Evolutionary conservation across 2,113 vertebrate species (phyloP).

Genomic region (Antechinus flavipes): DNA sequence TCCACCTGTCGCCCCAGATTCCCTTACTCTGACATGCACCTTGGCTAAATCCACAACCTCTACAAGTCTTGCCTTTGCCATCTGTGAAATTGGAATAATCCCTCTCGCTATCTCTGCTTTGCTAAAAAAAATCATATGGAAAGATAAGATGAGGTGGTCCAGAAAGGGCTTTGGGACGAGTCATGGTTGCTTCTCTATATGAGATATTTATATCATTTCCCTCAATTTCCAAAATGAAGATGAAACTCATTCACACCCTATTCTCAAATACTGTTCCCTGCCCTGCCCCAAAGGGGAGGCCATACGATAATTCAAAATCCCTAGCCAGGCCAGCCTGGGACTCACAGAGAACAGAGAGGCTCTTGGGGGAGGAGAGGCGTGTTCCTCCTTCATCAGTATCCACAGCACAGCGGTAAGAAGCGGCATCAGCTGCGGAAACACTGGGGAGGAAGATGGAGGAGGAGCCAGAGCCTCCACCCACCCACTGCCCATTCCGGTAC

Average conservation of each 20-base stretch:
- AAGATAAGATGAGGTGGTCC: background rate
- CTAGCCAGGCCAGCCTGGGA: constrained; percentile 32
- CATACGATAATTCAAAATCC: background rate
- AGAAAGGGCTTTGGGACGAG: too few relatives aligned
- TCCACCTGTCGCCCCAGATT: background rate
- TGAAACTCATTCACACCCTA: background rate
- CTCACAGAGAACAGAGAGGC: constrained; percentile 84
- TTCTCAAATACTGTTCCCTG: background rate
- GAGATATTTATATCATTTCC: background rate
- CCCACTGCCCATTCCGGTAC: constrained; percentile 77
- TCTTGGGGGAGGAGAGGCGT: constrained; percentile 73
- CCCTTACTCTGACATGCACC: background rate
- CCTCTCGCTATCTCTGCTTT: background rate
- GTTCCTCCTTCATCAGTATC: background rate
- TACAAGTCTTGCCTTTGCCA: background rate
- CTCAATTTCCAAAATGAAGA: background rate
- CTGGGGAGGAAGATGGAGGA: constrained; percentile 56
- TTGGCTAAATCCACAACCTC: background rate
- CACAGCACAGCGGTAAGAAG: constrained; percentile 79
- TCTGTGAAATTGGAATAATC: background rate
- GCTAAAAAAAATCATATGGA: background rate
- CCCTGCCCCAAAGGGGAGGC: background rate
- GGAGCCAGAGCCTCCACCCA: background rate
- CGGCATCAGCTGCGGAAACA: background rate
- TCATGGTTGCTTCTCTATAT: background rate